Conservation (phyloP, 2,113 vertebrate genomes). For the Lampris megalopsis region DNA sequence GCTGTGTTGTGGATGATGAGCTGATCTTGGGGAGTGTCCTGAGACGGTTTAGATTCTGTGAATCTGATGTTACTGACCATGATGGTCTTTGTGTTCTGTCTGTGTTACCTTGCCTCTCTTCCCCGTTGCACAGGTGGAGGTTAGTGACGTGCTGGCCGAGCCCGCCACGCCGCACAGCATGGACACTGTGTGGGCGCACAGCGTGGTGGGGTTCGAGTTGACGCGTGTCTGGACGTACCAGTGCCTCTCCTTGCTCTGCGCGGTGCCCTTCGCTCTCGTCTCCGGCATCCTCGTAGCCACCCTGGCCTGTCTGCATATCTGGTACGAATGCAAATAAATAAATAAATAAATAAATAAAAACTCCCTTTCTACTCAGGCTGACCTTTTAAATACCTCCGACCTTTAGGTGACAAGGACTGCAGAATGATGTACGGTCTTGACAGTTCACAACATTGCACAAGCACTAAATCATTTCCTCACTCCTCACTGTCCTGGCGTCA, state of each 20-base stretch:
- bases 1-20: too few species aligned
- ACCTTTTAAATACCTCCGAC: not conserved
- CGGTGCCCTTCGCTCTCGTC: conserved; percentile 81
- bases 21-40: too few species aligned
- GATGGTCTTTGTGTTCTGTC: not conserved
- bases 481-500: too few species aligned
- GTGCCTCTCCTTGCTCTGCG: conserved; percentile 79
- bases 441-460: not conserved
- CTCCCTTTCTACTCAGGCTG: too few species aligned
- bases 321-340: conserved; percentile 62
- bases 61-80: not conserved
- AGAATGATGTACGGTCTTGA: not conserved
- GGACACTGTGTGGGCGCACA: conserved; percentile 83
- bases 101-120: not conserved
- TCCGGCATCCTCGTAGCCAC: conserved; percentile 80
- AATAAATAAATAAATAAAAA: too few species aligned
- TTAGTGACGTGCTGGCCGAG: conserved; percentile 82
- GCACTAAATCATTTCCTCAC: not conserved
- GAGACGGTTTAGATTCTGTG: too few species aligned
- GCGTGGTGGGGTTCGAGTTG: conserved; percentile 78
- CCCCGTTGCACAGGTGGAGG: conserved; percentile 76
- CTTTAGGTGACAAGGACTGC: not conserved
- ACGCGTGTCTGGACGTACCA: conserved; percentile 82
- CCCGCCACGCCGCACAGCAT: conserved; percentile 74
- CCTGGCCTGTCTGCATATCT: conserved; percentile 84